These are phyloP conservation scores for Orchesellides sinensis DNA, from an alignment of 2,888 invertebrate species.

Conservation along the genomic window DNA sequence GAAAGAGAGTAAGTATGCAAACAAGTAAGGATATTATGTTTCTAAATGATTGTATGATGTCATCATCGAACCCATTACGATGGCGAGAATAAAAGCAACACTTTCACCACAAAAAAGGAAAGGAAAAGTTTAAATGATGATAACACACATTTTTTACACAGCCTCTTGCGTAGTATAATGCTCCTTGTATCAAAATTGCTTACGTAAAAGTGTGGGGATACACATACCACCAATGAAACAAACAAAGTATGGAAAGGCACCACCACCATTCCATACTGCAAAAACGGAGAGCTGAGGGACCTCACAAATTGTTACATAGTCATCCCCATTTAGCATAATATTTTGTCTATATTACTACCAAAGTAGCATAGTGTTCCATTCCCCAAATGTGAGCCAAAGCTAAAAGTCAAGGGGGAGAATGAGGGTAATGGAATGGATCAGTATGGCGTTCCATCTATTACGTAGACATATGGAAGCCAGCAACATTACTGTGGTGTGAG, in stretches of 20 bases:
- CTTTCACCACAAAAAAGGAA: too few species aligned
- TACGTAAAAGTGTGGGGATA: constrained; percentile 16
- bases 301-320: not conserved
- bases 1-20: not conserved
- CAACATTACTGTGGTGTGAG: not conserved
- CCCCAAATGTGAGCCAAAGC: too few species aligned
- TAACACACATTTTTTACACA: too few species aligned
- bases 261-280: too few species aligned
- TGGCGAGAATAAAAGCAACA: not conserved
- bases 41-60: not conserved
- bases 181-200: not conserved
- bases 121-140: not conserved
- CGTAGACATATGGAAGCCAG: too few species aligned
- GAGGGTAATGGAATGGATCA: not conserved
- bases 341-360: too few species aligned
- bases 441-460: not conserved
- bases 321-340: constrained; percentile 42
- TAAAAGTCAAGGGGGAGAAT: not conserved
- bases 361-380: too few species aligned
- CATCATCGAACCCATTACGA: not conserved
- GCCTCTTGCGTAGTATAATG: too few species aligned
- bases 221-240: too few species aligned
- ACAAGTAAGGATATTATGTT: not conserved
- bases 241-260: too few species aligned
- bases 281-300: constrained; percentile 7